These are phyloP conservation scores for Sula dactylatra DNA, from an alignment of 2,113 vertebrate species.

Conservation along the genomic window DNA sequence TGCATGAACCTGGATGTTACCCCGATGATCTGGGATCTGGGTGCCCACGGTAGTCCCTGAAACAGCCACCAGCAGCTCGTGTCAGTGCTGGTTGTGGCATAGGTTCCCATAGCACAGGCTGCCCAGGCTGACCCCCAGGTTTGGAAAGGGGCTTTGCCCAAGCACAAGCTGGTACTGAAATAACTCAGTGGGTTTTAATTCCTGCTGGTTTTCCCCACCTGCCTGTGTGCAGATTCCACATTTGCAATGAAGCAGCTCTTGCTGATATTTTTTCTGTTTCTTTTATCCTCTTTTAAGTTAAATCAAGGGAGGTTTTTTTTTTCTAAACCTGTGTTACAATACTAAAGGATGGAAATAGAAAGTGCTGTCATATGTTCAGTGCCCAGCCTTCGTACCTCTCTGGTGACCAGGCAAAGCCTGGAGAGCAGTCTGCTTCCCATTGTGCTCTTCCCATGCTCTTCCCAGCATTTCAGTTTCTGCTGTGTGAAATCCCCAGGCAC, in stretches of 20 bases:
- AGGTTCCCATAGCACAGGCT: neutral
- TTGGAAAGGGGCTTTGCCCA: neutral
- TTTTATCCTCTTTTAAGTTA: neutral
- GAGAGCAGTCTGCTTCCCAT: neutral
- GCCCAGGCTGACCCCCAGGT: neutral
- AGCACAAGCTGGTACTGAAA: neutral
- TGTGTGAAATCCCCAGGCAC: neutral
- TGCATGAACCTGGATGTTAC: neutral
- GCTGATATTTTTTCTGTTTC: neutral
- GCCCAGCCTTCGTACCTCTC: neutral
- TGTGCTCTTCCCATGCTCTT: neutral
- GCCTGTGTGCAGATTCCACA: neutral
- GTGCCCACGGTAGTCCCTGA: neutral
- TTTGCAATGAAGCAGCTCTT: neutral
- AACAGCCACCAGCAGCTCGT: neutral
- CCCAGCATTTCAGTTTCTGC: neutral
- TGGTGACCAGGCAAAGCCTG: neutral
- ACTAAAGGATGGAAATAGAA: neutral
- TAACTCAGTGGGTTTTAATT: neutral
- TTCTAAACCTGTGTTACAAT: neutral
- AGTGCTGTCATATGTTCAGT: neutral
- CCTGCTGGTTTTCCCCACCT: neutral
- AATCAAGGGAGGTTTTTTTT: neutral
- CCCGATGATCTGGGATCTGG: neutral
- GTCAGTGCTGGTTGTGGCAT: too few species aligned